phyloP scores from a whole-genome alignment of 2,113 vertebrate species.

The Myodes glareolus region DNA sequence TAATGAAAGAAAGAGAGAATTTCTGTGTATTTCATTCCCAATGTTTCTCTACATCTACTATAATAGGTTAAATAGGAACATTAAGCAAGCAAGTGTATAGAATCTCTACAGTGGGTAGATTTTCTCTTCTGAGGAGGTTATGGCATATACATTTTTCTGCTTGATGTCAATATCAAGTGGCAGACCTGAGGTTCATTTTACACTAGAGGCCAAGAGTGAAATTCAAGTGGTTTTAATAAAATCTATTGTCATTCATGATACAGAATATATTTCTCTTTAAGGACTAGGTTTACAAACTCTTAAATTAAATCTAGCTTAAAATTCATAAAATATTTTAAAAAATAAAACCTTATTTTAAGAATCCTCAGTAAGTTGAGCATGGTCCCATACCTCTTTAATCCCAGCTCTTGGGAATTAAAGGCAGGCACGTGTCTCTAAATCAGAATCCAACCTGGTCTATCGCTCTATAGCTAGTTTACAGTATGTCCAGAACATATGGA shows the following conservation, averaged over 20 bases:
- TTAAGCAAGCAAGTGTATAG: not conserved
- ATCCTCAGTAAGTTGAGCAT: not conserved
- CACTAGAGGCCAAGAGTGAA: not conserved
- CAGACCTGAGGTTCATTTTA: not conserved
- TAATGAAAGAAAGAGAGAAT: not conserved
- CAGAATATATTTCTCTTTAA: not conserved
- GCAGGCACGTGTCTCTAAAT: not conserved
- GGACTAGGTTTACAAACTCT: conserved; percentile 9
- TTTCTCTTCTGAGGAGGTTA: not conserved
- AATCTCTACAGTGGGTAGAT: not conserved
- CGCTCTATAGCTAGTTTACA: not conserved
- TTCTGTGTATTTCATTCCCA: not conserved
- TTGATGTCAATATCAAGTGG: not conserved
- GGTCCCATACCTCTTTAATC: not conserved
- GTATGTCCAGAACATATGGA: too few species aligned
- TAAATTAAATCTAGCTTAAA: conserved; percentile 18
- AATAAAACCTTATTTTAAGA: not conserved
- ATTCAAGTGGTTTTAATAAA: not conserved
- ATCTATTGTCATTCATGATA: not conserved
- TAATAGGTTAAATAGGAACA: not conserved
- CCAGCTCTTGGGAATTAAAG: not conserved
- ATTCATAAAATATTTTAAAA: not conserved
- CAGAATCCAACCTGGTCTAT: not conserved
- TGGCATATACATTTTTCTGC: not conserved
- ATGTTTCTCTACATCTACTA: not conserved